phyloP scores from a whole-genome alignment of 1,140 invertebrate species.

The Plodia interpunctella region DNA sequence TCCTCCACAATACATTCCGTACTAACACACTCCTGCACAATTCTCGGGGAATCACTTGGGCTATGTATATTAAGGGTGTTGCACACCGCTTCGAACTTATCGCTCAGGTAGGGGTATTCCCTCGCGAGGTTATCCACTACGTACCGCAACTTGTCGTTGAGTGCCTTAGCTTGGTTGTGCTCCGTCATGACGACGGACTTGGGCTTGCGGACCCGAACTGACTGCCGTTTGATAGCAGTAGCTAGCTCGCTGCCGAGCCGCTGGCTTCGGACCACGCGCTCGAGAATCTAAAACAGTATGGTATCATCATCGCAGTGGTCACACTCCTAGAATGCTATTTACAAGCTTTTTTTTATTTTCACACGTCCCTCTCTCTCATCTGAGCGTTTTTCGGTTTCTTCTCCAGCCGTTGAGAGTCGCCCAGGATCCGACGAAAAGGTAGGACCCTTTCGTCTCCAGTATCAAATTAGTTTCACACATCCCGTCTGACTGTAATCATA shows the following conservation, averaged over 20 bases:
- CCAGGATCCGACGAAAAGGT: too few relatives aligned
- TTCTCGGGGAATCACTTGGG: conserved; percentile 35
- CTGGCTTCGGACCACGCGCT: conserved; percentile 60
- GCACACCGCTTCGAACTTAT: conserved; percentile 36
- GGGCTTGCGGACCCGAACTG: conserved; percentile 41
- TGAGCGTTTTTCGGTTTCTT: too few relatives aligned
- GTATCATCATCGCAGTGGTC: not conserved
- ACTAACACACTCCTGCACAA: conserved; percentile 32
- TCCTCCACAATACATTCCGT: conserved; percentile 16
- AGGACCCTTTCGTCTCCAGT: too few relatives aligned
- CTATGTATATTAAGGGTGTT: conserved; percentile 54
- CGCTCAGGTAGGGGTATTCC: conserved; percentile 49
- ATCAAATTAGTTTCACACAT: too few relatives aligned
- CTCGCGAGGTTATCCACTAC: conserved; percentile 33
- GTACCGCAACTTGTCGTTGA: conserved; percentile 45
- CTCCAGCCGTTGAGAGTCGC: too few relatives aligned
- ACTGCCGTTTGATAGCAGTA: conserved; percentile 50
- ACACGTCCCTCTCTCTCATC: too few relatives aligned
- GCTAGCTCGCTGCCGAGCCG: conserved; percentile 51
- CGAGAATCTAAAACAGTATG: conserved; percentile 45
- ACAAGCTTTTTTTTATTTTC: too few relatives aligned
- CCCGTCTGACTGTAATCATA: too few relatives aligned
- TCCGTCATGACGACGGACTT: conserved; percentile 42
- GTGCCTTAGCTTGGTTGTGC: conserved; percentile 36
- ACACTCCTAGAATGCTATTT: too few relatives aligned